phyloP scores from a whole-genome alignment of 2,888 invertebrate genomes.

The Alcis repandata region DNA sequence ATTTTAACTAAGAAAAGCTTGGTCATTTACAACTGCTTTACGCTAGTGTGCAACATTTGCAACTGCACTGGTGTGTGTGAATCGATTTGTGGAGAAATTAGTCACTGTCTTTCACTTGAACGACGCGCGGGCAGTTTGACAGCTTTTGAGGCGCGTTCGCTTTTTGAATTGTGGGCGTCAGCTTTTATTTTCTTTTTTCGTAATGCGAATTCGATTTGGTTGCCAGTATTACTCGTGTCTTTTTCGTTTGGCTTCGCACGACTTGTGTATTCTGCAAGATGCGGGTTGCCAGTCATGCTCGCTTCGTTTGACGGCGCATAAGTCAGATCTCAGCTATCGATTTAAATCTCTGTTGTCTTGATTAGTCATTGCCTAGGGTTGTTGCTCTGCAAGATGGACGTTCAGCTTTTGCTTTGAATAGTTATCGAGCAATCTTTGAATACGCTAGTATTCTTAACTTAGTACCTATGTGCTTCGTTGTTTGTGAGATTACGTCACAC shows the following conservation, averaged over 20 bases:
- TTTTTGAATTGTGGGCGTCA: constrained; percentile 80
- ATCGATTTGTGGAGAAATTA: constrained; percentile 23
- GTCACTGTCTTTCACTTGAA: constrained; percentile 25
- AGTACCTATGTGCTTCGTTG: too few relatives aligned
- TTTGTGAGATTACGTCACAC: not conserved
- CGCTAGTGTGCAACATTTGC: not conserved
- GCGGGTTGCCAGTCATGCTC: constrained; percentile 50
- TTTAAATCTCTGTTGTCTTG: constrained; percentile 47
- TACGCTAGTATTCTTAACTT: not conserved
- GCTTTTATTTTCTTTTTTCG: constrained; percentile 62
- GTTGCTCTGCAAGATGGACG: constrained; percentile 2
- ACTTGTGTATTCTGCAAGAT: constrained; percentile 15
- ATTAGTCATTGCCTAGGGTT: constrained; percentile 47
- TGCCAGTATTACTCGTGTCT: constrained; percentile 51
- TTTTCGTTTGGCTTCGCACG: constrained; percentile 12
- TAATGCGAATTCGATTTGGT: constrained; percentile 65
- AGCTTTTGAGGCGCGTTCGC: constrained; percentile 83
- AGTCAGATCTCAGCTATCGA: constrained; percentile 38
- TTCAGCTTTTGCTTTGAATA: constrained; percentile 4
- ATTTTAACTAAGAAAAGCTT: not conserved
- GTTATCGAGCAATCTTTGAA: not conserved
- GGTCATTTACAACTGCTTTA: not conserved
- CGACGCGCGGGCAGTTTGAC: constrained; percentile 76
- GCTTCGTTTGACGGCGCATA: constrained; percentile 47
- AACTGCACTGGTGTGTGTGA: constrained; percentile 11